phyloP scores from a whole-genome alignment of 2,113 vertebrate species.

The Corynorhinus townsendii region DNA sequence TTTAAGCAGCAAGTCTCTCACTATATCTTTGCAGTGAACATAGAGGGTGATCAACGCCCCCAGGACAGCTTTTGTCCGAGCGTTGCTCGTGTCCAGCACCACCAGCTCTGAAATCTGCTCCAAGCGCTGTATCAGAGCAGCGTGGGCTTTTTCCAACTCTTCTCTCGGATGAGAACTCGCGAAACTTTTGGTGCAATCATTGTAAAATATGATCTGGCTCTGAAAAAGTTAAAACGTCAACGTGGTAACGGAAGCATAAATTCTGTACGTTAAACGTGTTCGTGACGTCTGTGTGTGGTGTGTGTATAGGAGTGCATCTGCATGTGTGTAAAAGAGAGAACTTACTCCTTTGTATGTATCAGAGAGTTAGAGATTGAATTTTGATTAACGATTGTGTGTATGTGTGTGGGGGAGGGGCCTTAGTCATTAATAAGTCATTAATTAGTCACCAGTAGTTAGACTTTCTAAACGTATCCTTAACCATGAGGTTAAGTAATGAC shows the following conservation, averaged over 20 bases:
- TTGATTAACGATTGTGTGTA: neutral
- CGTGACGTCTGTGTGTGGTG: neutral
- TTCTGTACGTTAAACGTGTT: neutral
- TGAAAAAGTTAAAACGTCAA: conserved; percentile 50
- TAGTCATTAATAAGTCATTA: neutral
- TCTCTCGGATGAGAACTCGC: conserved; percentile 35
- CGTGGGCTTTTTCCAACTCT: conserved; percentile 42
- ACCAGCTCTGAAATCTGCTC: conserved; percentile 55
- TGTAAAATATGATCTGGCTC: conserved; percentile 80
- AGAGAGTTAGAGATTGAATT: neutral
- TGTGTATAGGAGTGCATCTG: rapidly evolving
- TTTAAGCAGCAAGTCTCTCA: conserved; percentile 61
- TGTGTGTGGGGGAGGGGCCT: neutral
- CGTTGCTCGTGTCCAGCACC: neutral
- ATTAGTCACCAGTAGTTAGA: neutral
- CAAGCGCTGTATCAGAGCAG: conserved; percentile 35
- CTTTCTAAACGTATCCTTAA: neutral
- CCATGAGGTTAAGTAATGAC: neutral
- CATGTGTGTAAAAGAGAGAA: neutral
- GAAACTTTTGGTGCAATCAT: conserved; percentile 72
- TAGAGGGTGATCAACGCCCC: conserved; percentile 68
- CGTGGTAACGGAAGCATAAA: neutral
- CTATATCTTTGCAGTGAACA: conserved; percentile 75
- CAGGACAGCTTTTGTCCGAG: conserved; percentile 63
- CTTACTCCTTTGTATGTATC: neutral